Evolutionary conservation across 2,888 invertebrate genomes (phyloP), one percentile per base, ranked within the genome.

Genomic region (Malachius bipustulatus): DNA sequence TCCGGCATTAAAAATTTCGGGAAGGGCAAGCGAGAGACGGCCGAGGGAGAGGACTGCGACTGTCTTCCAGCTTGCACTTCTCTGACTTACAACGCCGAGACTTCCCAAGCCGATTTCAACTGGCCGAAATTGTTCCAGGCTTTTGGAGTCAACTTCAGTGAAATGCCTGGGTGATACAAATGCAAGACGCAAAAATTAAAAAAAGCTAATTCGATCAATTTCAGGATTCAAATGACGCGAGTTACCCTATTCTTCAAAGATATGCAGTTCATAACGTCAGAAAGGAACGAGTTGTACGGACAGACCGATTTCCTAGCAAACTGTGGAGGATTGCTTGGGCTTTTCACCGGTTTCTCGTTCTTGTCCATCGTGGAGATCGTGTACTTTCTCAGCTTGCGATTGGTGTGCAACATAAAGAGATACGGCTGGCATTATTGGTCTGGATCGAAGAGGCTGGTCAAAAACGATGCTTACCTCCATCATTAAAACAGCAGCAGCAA

Each of bases 51-150:
- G 8, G 47, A 56, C 8, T 77, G 76, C 51, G 62, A 67, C 38
- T 77, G 77, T 48, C 56, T 76, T 10, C 75, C 75, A 32, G 65
- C 77, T 0, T 81, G 81, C 53, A 77, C 77, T 1, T 76, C 79
- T 1, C 69, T 81, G 28, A 71, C 72, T 11, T 82, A 80, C 48
- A 77, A 79, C 46, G 76, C 78, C 0, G 80, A 80, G 54, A 76
- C 74, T 1, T 80, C 81, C 0, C 80, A 81, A 49, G 78, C 78
- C 0, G 71, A 75, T 46, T 78, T 72, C 44, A 70, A 76, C 45
- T 77, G 73, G 68, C 62, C 64, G 27, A 70, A 71, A 4, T 59
- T 77, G 16, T 73, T 69, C 46, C 60, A 60, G 45, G 73, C 73
- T 1, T 71, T 61, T 41, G 64, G 64, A 30, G 51, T 62, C 1